Evolutionary conservation across 2,797 vertebrate genomes (phyloP).

Genomic region (Florisuga fusca): DNA sequence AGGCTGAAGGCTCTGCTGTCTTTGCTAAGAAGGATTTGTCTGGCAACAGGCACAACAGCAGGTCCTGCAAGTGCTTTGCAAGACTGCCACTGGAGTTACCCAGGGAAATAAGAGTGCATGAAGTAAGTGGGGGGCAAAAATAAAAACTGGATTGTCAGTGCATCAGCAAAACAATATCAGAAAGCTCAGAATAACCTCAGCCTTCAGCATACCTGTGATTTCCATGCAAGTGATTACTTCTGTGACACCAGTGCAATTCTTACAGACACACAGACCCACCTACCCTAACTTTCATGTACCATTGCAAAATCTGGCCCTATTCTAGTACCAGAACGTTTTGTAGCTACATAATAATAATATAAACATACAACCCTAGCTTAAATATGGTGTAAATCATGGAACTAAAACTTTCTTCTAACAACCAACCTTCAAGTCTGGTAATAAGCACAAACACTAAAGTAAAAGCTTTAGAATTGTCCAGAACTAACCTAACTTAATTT

Average conservation of each 20-base stretch:
- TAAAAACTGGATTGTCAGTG: neutral
- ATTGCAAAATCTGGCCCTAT: neutral
- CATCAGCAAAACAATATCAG: neutral
- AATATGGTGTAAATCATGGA: neutral
- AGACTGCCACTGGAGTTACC: neutral
- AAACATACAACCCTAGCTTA: neutral
- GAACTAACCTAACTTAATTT: neutral
- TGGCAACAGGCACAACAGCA: neutral
- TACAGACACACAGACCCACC: neutral
- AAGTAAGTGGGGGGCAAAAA: neutral
- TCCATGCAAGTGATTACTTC: neutral
- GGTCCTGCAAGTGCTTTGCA: neutral
- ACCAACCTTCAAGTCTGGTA: neutral
- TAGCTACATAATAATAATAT: neutral
- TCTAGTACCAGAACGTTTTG: neutral
- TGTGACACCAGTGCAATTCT: neutral
- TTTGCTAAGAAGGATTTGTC: neutral
- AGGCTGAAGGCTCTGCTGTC: neutral
- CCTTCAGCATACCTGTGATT: neutral
- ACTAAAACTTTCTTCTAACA: neutral
- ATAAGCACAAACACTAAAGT: neutral
- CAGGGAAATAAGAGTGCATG: neutral
- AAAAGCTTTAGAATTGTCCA: neutral
- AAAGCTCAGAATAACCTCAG: neutral
- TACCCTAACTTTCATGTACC: fast-evolving